These are phyloP conservation scores for Cyrtorhinus lividipennis DNA, from an alignment of 1,140 invertebrate species.

Conservation along the genomic window DNA sequence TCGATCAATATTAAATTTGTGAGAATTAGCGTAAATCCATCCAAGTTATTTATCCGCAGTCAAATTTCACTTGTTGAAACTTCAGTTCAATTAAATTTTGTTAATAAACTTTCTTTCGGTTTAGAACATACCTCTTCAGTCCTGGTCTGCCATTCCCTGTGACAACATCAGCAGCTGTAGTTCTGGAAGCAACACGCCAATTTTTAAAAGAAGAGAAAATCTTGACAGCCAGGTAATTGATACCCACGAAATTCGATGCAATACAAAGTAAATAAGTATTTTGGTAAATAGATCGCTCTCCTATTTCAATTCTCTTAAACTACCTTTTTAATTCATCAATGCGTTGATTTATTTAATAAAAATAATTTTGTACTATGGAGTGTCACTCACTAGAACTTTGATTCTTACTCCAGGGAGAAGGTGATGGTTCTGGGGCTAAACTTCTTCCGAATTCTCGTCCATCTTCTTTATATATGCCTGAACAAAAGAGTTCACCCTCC, in stretches of 20 bases:
- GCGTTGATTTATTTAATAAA: too few relatives aligned
- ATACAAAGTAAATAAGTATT: too few relatives aligned
- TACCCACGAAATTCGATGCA: too few relatives aligned
- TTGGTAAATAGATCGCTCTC: too few relatives aligned
- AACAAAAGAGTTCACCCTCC: constrained; percentile 15
- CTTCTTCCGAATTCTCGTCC: constrained; percentile 18
- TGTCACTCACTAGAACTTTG: too few relatives aligned
- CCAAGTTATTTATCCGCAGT: background rate
- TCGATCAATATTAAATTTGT: too few relatives aligned
- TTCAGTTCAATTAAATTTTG: background rate
- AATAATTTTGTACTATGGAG: too few relatives aligned
- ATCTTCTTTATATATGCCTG: constrained; percentile 13
- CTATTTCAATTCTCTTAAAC: too few relatives aligned
- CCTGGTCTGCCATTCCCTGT: constrained; percentile 13
- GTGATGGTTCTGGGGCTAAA: background rate
- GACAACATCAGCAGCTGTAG: constrained; percentile 6
- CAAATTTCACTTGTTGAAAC: background rate
- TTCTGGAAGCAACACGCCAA: constrained; percentile 10
- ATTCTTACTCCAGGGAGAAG: background rate
- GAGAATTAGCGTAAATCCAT: too few relatives aligned
- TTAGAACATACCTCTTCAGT: constrained; percentile 1
- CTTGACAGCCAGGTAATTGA: background rate
- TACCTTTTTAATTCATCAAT: too few relatives aligned
- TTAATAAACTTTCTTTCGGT: background rate
- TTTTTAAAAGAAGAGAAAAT: background rate